phyloP scores from a whole-genome alignment of 2,113 vertebrate species.

The Marmota monax region DNA sequence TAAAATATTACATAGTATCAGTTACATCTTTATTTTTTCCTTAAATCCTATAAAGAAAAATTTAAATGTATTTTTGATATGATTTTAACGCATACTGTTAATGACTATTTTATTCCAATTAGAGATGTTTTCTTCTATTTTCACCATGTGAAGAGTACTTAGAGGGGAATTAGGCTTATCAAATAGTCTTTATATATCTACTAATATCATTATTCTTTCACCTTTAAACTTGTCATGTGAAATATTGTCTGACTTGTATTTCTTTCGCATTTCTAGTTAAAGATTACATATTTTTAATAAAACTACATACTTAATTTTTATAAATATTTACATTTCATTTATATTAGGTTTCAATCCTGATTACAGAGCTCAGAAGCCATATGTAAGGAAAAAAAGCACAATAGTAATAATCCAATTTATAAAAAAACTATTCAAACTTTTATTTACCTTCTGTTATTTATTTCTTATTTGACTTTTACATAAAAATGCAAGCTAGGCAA shows the following conservation, averaged over 20 bases:
- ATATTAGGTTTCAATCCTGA: neutral
- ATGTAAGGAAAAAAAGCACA: neutral
- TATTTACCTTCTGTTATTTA: neutral
- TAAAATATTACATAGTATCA: neutral
- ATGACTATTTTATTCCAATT: neutral
- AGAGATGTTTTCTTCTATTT: neutral
- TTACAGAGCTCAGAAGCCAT: neutral
- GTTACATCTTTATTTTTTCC: neutral
- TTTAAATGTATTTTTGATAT: neutral
- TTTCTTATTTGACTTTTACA: neutral
- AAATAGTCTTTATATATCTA: neutral
- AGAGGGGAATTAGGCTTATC: neutral
- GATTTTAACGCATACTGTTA: neutral
- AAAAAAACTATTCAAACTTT: neutral
- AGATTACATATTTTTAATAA: neutral
- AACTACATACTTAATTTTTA: neutral
- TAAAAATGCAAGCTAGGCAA: neutral
- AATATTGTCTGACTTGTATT: neutral
- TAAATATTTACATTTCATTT: neutral
- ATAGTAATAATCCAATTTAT: neutral
- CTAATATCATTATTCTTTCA: neutral
- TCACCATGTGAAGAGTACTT: neutral
- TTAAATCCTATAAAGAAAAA: neutral
- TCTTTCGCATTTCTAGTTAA: neutral
- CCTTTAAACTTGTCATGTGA: neutral